Conservation (phyloP, 2,888 invertebrate species). For the Elgonia sp. region DNA sequence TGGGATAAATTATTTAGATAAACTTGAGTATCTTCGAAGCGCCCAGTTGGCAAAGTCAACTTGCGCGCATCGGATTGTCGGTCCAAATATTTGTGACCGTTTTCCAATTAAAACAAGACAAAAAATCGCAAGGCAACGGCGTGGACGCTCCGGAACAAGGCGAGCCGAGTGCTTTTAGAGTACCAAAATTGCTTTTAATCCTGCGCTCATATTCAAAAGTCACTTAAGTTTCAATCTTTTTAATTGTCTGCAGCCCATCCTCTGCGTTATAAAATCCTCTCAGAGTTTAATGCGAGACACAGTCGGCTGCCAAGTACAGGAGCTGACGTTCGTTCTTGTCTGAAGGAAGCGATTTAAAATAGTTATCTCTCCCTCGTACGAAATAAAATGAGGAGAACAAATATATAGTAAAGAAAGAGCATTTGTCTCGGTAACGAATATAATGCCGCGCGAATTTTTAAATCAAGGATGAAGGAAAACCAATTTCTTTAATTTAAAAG, state of each 20-base stretch:
- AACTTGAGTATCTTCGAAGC: slow-evolving; percentile 18
- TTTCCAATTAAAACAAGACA: slow-evolving; percentile 21
- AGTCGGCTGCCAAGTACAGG: slow-evolving; percentile 41
- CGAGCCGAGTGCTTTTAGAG: not conserved
- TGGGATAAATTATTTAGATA: slow-evolving; percentile 31
- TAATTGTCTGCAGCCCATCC: slow-evolving; percentile 36
- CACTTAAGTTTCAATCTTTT: slow-evolving; percentile 59
- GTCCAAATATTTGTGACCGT: slow-evolving; percentile 36
- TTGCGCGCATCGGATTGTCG: slow-evolving; percentile 4
- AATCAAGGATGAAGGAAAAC: slow-evolving; percentile 53
- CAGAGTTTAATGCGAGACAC: slow-evolving; percentile 29
- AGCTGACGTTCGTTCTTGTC: slow-evolving; percentile 39
- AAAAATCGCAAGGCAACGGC: not conserved
- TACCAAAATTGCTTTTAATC: slow-evolving; percentile 43
- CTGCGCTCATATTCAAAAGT: slow-evolving; percentile 46
- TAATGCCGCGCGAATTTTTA: slow-evolving; percentile 41
- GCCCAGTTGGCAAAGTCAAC: slow-evolving; percentile 13
- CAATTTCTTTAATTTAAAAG: slow-evolving; percentile 71
- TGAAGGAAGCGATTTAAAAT: slow-evolving; percentile 54
- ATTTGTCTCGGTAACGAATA: slow-evolving; percentile 32
- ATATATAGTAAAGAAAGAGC: not conserved
- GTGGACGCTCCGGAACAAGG: not conserved
- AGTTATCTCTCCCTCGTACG: slow-evolving; percentile 39
- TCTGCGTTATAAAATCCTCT: slow-evolving; percentile 27
- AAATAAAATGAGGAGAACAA: slow-evolving; percentile 2